Evolutionary conservation across 1,140 invertebrate genomes (phyloP), one percentile per base, ranked within the genome.

Genomic region (Lepidurus couesii): DNA sequence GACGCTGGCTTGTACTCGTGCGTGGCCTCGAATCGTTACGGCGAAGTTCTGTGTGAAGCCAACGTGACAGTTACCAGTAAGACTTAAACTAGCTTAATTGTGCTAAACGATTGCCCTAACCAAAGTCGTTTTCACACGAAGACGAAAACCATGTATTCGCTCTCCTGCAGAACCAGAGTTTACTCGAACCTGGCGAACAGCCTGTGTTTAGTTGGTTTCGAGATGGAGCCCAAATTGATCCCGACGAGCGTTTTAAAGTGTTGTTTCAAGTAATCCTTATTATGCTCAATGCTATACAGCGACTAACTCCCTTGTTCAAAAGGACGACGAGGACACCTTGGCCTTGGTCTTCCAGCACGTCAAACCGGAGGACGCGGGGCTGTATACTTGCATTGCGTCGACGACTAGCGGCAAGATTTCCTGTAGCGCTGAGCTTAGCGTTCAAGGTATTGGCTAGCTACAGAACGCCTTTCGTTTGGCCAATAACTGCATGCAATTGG

Each of bases 351-450:
- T 98, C 85, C 94, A 96, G 82, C 93, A 97, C 82, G 95, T 97
- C 0, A 94, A 91, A 82, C 94, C 94, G 0, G 95, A 96, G 83
- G 95, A 98, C 85, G 95, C 95, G 42, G 96, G 96, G 7, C 87
- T 96, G 6, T 98, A 98, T 84, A 98, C 96, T 0, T 98, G 95
- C 82, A 94, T 97, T 1, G 96, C 96, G 0, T 94, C 95, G 83
- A 98, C 96, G 1, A 91, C 90, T 44, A 92, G 92, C 79, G 95
- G 95, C 47, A 95, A 94, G 82, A 97, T 98, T 75, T 95, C 95
- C 73, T 97, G 95, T 85, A 95, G 93, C 83, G 95, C 95, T 7
- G 95, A 97, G 83, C 87, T 97, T 1, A 96, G 94, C 16, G 95
- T 97, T 1, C 93, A 96, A 88, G 93, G 53, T 65, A 34, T 34